phyloP scores from a whole-genome alignment of 2,113 vertebrate species.

The Chitala chitala region DNA sequence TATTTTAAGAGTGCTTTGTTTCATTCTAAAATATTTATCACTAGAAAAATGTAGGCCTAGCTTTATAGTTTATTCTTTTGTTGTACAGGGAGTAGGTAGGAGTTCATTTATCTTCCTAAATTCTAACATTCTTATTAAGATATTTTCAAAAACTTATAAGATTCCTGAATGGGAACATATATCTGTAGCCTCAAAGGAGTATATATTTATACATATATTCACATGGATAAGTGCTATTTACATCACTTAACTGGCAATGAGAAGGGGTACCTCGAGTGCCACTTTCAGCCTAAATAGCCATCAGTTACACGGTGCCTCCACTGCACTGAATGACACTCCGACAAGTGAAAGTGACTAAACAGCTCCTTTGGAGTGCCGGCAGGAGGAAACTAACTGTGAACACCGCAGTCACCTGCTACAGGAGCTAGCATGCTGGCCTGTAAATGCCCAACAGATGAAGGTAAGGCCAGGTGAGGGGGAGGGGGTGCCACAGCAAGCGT shows the following conservation, averaged over 20 bases:
- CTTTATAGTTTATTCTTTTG: slow-evolving; percentile 53
- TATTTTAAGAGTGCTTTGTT: slow-evolving; percentile 64
- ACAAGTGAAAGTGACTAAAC: background rate
- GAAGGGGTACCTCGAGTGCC: background rate
- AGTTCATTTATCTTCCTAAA: slow-evolving; percentile 59
- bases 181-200: slow-evolving; percentile 36
- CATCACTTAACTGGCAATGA: background rate
- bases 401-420: slow-evolving; percentile 25
- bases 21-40: slow-evolving; percentile 65
- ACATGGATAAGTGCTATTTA: background rate
- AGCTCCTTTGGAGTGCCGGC: slow-evolving; percentile 30
- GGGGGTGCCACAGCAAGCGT: slow-evolving; percentile 34
- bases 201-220: background rate
- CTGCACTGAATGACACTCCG: slow-evolving; percentile 5
- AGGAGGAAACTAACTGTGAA: slow-evolving; percentile 36
- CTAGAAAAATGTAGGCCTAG: slow-evolving; percentile 58
- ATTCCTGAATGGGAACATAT: slow-evolving; percentile 49
- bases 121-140: slow-evolving; percentile 63
- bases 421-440: slow-evolving; percentile 29
- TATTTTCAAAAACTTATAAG: slow-evolving; percentile 45
- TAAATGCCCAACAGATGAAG: slow-evolving; percentile 32
- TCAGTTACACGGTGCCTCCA: background rate
- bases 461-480: slow-evolving; percentile 24
- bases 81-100: slow-evolving; percentile 34
- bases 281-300: background rate